phyloP scores from a whole-genome alignment of 2,888 invertebrate genomes.

The Incurvaria masculella region DNA sequence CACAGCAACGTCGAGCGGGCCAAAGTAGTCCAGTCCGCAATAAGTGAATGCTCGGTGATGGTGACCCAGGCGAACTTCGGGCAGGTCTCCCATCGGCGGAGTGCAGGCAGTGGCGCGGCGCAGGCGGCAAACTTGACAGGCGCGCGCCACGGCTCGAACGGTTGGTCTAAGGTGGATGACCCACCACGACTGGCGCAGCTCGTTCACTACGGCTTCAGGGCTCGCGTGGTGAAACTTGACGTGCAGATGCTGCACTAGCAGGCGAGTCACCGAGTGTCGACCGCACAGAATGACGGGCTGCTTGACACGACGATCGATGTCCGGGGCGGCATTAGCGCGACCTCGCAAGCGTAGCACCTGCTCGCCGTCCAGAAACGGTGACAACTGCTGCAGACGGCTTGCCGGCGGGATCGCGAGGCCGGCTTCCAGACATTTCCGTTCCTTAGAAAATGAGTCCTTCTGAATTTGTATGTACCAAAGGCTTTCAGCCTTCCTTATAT shows the following conservation, averaged over 20 bases:
- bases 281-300: constrained; percentile 12
- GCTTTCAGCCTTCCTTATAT: not conserved
- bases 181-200: constrained; percentile 10
- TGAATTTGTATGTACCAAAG: not conserved
- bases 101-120: constrained; percentile 1
- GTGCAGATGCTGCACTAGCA: constrained; percentile 9
- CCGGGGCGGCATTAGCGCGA: not conserved
- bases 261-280: constrained; percentile 4
- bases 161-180: constrained; percentile 6
- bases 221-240: constrained; percentile 5
- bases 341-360: constrained; percentile 2
- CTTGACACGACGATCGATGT: not conserved
- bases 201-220: constrained; percentile 11
- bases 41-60: not conserved
- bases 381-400: not conserved
- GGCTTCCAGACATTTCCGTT: not conserved
- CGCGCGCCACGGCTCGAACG: constrained; percentile 1
- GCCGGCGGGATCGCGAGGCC: not conserved
- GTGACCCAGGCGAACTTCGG: constrained; percentile 4
- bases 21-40: constrained; percentile 5
- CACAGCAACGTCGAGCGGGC: constrained; percentile 3
- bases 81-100: constrained; percentile 8
- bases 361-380: constrained; percentile 1
- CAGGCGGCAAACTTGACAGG: constrained; percentile 2
- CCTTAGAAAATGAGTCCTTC: not conserved